Conservation (phyloP, 30 jellyfish, hydroid and myxozoan species). For the Aurelia sp. region DNA sequence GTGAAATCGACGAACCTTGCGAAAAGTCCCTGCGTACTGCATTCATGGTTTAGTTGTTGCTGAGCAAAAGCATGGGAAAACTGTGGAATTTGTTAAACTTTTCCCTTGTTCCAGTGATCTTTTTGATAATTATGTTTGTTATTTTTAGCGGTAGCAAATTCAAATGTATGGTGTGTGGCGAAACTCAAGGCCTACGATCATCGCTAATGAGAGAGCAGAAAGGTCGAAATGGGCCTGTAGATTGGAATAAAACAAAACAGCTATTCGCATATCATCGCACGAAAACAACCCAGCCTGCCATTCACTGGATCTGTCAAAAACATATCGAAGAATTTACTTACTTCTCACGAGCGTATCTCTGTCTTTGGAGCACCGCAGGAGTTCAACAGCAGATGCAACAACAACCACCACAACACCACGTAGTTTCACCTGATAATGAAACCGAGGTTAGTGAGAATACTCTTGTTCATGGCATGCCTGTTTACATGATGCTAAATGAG, state of each 20-base stretch:
- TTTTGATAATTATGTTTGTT: no score
- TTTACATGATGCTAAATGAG: constrained; percentile 62
- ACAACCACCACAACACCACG: constrained; percentile 13
- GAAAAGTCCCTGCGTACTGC: no score
- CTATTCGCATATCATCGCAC: constrained; percentile 56
- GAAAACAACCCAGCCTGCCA: constrained; percentile 55
- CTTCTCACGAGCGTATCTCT: constrained; percentile 62
- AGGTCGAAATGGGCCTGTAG: constrained; percentile 69
- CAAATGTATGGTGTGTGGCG: constrained; percentile 77
- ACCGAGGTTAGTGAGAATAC: constrained; percentile 38
- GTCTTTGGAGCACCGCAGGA: constrained; percentile 66
- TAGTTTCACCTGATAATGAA: constrained; percentile 19
- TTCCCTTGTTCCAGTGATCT: no score
- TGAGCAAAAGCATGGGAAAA: no score
- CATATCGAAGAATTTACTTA: constrained; percentile 63
- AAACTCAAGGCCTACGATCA: constrained; percentile 44
- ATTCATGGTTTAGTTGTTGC: no score
- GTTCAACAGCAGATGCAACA: constrained; percentile 47
- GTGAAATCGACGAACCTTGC: no score
- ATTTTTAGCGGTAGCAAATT: constrained; percentile 15
- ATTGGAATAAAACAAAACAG: constrained; percentile 69
- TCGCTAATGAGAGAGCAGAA: constrained; percentile 69
- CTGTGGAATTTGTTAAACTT: not conserved
- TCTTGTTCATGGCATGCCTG: constrained; percentile 64
- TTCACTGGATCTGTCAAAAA: constrained; percentile 62